phyloP scores from a whole-genome alignment of 1,140 invertebrate genomes.

The Palaemon carinicauda region DNA sequence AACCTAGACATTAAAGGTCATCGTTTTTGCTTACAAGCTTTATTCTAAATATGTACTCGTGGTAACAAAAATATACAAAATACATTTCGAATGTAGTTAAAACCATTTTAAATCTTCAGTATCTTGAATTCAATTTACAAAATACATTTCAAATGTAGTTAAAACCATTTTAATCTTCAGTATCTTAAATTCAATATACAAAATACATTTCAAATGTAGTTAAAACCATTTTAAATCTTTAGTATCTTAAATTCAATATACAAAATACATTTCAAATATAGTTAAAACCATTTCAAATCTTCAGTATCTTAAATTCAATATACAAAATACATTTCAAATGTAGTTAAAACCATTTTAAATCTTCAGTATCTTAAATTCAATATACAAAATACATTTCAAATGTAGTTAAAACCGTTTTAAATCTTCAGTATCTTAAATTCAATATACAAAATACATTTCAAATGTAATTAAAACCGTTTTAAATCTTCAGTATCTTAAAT shows the following conservation, averaged over 20 bases:
- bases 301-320: neutral
- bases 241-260: neutral
- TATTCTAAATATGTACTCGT: neutral
- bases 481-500: neutral
- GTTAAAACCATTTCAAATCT: neutral
- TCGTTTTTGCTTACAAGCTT: neutral
- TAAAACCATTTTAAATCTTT: neutral
- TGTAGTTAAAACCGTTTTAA: neutral
- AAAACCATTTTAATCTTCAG: neutral
- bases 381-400: neutral
- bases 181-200: neutral
- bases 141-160: neutral
- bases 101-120: neutral
- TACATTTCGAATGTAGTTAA: neutral
- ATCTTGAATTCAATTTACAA: neutral
- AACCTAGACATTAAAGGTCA: neutral
- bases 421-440: neutral
- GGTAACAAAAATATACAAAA: neutral
- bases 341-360: neutral
- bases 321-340: neutral
- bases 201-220: neutral
- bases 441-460: neutral
- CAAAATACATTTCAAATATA: neutral
- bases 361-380: neutral
- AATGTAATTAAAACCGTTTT: neutral